phyloP scores from a whole-genome alignment of 1,140 invertebrate species.

The Sitodiplosis mosellana region DNA sequence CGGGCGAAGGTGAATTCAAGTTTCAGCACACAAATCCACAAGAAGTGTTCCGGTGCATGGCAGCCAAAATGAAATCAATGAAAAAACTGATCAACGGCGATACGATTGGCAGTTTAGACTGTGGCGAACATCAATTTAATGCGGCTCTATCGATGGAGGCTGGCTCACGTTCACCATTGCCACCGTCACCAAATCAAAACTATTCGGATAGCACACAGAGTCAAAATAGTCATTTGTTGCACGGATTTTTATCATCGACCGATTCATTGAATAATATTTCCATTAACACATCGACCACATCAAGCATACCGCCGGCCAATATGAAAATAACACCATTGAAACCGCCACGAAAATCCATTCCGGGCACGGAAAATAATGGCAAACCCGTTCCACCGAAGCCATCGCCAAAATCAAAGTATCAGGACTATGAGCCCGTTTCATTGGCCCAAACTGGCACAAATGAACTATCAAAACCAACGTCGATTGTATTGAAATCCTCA shows the following conservation, averaged over 20 bases:
- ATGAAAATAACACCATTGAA: conserved; percentile 21
- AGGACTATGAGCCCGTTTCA: too few relatives aligned
- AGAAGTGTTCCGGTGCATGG: conserved; percentile 60
- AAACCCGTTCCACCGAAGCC: not conserved
- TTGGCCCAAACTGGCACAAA: too few relatives aligned
- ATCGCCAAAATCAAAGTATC: too few relatives aligned
- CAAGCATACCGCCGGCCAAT: not conserved
- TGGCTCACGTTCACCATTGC: conserved; percentile 54
- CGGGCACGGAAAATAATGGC: not conserved
- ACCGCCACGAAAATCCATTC: conserved; percentile 15
- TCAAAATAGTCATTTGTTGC: conserved; percentile 15
- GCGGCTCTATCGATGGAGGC: conserved; percentile 52
- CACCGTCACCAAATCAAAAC: conserved; percentile 38
- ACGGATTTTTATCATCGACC: conserved; percentile 18
- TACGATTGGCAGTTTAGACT: conserved; percentile 40
- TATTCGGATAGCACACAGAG: conserved; percentile 15
- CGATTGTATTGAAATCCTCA: too few relatives aligned
- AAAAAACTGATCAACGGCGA: conserved; percentile 56
- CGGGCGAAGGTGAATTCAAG: conserved; percentile 67
- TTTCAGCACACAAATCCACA: conserved; percentile 59
- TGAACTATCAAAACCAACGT: too few relatives aligned
- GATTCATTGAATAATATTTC: conserved; percentile 20
- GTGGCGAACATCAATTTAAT: conserved; percentile 53
- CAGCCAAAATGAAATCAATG: conserved; percentile 66
- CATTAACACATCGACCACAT: conserved; percentile 8